Evolutionary conservation across 2,113 vertebrate genomes (phyloP).

Genomic region (Probosciger aterrimus): DNA sequence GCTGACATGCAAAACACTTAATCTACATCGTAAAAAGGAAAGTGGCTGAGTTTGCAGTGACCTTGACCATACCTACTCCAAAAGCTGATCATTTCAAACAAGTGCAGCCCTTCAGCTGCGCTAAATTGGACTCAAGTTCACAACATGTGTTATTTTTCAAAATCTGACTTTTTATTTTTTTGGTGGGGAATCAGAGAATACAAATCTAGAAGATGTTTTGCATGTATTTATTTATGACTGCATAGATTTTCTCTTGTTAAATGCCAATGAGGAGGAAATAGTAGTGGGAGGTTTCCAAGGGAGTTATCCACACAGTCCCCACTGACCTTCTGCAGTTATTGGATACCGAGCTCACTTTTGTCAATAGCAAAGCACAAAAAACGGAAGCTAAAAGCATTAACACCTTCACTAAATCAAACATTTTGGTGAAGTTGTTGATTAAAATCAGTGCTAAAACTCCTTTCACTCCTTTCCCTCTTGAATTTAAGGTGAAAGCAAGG

Average conservation of each 20-base stretch:
- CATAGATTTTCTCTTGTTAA: background rate
- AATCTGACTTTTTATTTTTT: background rate
- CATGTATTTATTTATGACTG: slow-evolving; percentile 15
- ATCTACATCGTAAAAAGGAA: slow-evolving; percentile 57
- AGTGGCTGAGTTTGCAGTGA: slow-evolving; percentile 35
- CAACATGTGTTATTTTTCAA: slow-evolving; percentile 17
- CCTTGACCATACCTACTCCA: slow-evolving; percentile 26
- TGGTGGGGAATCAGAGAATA: background rate
- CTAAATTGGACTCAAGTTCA: background rate
- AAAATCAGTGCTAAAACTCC: background rate
- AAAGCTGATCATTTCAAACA: background rate
- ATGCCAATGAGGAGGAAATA: background rate
- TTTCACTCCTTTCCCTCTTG: background rate
- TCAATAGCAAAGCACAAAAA: background rate
- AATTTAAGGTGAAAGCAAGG: background rate
- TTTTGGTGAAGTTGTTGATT: background rate
- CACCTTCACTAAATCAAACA: background rate
- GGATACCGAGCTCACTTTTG: background rate
- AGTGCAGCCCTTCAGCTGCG: background rate
- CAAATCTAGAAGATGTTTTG: background rate
- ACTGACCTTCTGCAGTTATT: background rate
- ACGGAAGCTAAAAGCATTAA: background rate
- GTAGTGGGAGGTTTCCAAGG: background rate
- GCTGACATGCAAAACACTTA: slow-evolving; percentile 51
- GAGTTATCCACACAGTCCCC: background rate